Conservation (phyloP, 53 echinoderm and acorn worm genomes). For the Holothuria scabra region DNA sequence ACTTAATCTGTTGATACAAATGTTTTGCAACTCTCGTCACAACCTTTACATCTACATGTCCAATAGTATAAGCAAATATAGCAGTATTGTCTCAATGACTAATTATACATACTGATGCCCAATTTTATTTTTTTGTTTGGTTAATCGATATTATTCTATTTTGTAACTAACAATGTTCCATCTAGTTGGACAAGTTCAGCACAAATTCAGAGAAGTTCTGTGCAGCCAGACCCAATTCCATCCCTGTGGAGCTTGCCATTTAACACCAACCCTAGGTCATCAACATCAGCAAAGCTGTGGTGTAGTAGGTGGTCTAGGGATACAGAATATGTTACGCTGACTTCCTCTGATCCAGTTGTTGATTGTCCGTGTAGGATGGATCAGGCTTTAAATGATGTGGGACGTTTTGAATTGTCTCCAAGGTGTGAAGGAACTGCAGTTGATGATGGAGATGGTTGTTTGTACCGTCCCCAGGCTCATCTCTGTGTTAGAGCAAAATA, state of each 20-base stretch:
- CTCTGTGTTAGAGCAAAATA: constrained; percentile 80
- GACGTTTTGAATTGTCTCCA: constrained; percentile 68
- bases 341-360: constrained; percentile 51
- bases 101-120: too few species aligned
- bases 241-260: constrained; percentile 89
- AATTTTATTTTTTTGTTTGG: too few species aligned
- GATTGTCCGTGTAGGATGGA: constrained; percentile 78
- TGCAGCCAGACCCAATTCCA: constrained; percentile 60
- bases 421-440: constrained; percentile 55
- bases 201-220: constrained; percentile 10
- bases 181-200: neutral
- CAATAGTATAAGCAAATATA: too few species aligned
- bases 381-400: constrained; percentile 76
- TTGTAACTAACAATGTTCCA: too few species aligned
- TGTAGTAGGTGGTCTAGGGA: constrained; percentile 63
- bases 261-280: constrained; percentile 68
- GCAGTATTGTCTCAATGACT: too few species aligned
- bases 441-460: constrained; percentile 47
- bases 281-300: constrained; percentile 47
- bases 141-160: too few species aligned
- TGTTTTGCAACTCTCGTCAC: too few species aligned
- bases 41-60: too few species aligned
- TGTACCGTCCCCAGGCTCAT: constrained; percentile 53
- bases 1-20: too few species aligned
- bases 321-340: constrained; percentile 26